A percentile compares a stretch with the other conserved stretches of the same genome.
phyloP scores from a whole-genome alignment of 2,888 invertebrate species.

The Cosmorhoe ocellata region DNA sequence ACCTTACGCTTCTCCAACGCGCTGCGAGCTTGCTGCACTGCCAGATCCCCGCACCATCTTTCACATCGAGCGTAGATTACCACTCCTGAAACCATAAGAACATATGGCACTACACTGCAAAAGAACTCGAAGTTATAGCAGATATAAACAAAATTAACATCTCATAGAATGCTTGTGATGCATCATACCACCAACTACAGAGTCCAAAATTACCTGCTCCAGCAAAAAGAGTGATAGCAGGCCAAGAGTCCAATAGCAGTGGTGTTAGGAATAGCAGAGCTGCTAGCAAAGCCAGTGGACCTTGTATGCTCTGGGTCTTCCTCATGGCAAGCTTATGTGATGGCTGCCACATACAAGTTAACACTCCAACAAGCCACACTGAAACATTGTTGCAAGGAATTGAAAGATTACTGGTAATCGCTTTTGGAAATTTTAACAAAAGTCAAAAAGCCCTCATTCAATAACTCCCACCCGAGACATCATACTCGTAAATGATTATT shows the following conservation, averaged over 20 bases:
- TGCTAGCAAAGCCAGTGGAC: conserved; percentile 69
- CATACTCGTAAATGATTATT: no score
- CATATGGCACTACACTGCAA: no score
- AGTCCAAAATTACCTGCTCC: conserved; percentile 73
- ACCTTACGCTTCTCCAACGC: conserved; percentile 63
- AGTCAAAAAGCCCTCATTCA: no score
- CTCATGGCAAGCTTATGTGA: conserved; percentile 66
- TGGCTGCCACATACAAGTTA: conserved; percentile 82
- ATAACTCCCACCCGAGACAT: no score
- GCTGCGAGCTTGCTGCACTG: conserved; percentile 69
- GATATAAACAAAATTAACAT: no score
- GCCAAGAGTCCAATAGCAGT: conserved; percentile 83
- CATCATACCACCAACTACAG: no score
- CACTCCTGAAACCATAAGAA: conserved; percentile 57
- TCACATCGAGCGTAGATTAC: conserved; percentile 76
- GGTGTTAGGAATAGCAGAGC: conserved; percentile 81
- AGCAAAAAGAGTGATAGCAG: conserved; percentile 83
- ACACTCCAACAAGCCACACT: conserved; percentile 77
- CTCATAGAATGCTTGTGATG: no score
- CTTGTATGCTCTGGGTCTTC: conserved; percentile 60
- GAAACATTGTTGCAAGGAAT: conserved; percentile 40
- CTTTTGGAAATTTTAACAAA: no score
- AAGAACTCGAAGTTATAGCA: no score
- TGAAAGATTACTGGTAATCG: neutral
- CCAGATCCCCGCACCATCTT: conserved; percentile 76